Conservation (phyloP, 2,113 vertebrate genomes). For the Bubo blakistoni region DNA sequence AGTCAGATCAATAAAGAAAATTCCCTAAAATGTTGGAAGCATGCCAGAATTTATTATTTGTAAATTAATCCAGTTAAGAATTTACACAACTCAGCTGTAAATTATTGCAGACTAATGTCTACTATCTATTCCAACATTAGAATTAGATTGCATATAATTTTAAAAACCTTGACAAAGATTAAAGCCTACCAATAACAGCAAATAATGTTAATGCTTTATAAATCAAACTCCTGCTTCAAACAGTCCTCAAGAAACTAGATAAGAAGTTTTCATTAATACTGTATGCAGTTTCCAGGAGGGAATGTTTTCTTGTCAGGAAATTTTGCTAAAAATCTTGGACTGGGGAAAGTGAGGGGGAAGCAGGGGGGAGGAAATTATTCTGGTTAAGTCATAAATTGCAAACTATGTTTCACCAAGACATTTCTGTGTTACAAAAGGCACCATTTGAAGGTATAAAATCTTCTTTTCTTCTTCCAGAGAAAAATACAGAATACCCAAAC, state of each 20-base stretch:
- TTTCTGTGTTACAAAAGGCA: not conserved
- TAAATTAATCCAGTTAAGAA: not conserved
- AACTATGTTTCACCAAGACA: not conserved
- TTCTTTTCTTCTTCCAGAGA: not conserved
- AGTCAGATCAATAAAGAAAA: not conserved
- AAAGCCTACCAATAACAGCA: not conserved
- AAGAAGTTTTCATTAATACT: not conserved
- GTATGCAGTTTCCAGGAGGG: not conserved
- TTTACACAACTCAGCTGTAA: not conserved
- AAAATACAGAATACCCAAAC: not conserved
- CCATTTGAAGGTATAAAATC: not conserved
- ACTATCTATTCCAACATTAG: not conserved
- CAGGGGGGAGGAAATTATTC: not conserved
- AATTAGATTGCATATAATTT: not conserved
- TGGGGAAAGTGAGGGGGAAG: fast-evolving
- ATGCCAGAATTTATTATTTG: not conserved
- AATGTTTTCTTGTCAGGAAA: not conserved
- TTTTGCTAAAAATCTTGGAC: not conserved
- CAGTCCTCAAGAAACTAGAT: not conserved
- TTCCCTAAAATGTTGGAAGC: not conserved
- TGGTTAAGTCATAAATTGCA: not conserved
- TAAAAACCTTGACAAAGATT: not conserved
- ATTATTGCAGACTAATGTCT: not conserved
- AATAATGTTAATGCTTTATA: not conserved
- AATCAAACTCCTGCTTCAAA: not conserved